Percentiles rank a stretch among this genome's conserved stretches.
These are phyloP conservation scores for Hydropotes inermis DNA, from an alignment of 2,113 vertebrate genomes.

Conservation along the genomic window DNA sequence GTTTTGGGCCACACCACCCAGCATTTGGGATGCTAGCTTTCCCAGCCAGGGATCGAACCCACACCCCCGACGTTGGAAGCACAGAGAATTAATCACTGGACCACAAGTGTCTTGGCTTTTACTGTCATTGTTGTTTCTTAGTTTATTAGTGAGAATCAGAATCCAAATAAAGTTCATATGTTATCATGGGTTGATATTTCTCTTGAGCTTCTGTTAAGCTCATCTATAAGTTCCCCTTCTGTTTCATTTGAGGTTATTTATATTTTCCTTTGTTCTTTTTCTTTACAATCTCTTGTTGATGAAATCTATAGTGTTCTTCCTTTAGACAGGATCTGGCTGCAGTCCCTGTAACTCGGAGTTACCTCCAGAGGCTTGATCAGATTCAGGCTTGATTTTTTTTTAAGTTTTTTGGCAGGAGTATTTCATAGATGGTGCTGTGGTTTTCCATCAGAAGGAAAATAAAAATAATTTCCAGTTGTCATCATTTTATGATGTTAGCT, in stretches of 20 bases:
- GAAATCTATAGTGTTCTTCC: neutral
- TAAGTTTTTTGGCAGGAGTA: neutral
- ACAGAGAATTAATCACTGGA: no score
- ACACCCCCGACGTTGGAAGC: rapidly evolving
- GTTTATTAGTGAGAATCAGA: neutral
- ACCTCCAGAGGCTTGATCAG: neutral
- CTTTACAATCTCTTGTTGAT: neutral
- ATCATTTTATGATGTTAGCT: neutral
- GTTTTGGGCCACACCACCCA: neutral
- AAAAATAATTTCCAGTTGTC: neutral
- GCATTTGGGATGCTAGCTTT: neutral
- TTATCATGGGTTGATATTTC: neutral
- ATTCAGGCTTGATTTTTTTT: neutral
- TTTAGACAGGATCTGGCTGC: neutral
- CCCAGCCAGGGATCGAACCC: neutral
- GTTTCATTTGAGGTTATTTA: neutral
- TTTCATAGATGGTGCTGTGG: neutral
- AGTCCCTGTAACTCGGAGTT: neutral
- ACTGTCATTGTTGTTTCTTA: neutral
- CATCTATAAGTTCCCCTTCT: neutral
- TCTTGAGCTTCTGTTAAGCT: neutral
- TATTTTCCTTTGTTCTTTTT: neutral
- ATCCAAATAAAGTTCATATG: neutral
- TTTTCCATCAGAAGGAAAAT: neutral
- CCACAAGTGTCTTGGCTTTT: neutral